Evolutionary conservation across 2,797 vertebrate species (phyloP), one percentile per base, ranked within the genome.

Genomic region (Typhlichthys eigenmanni): DNA sequence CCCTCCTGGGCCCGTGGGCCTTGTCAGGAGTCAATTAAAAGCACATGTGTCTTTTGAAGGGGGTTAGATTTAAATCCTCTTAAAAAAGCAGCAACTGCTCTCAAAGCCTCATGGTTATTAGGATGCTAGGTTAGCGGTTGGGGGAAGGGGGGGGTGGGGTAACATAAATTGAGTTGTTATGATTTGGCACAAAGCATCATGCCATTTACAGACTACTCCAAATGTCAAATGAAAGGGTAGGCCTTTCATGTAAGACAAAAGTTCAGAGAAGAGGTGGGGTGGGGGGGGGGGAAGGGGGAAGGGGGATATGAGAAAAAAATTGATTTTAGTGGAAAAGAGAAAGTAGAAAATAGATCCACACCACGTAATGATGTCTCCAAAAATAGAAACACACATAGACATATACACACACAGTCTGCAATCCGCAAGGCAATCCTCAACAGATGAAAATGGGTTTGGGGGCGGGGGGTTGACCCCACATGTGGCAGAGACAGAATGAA

Each of bases 331-430:
- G 60, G 57, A 64, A 73, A 80, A 72, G 72, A 74, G 67, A 75
- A 77, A 81, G 80, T 83, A 87, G 85, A 43, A 89, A 86, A 90
- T 89, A 89, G 80, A 83, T 57, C 69, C 62, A 9, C 60, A 70
- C 88, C 85, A 81, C 86, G 88, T 86, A 86, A 88, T 87, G 67
- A 85, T 76, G 68, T 84, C 66, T 75, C 78, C 62, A 78, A 80
- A 88, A 83, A 85, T 86, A 73, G 71, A 53, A 47, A 24, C 57
- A 19, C 56, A 66, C 38, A 47, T 38, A 57, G 5, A 14, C 51
- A 45, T 49, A 13, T 32, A 53, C 60, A 45, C 43, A 46, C 56
- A 2, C 56, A 46, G 45, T 24, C 57, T 3, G 58, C 19, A 29
- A 13, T 47, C 58, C 58, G 29, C 58, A 58, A 24, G n/a, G 32